Evolutionary conservation across 1,140 invertebrate genomes (phyloP).

Genomic region (Drosophila watanabei): DNA sequence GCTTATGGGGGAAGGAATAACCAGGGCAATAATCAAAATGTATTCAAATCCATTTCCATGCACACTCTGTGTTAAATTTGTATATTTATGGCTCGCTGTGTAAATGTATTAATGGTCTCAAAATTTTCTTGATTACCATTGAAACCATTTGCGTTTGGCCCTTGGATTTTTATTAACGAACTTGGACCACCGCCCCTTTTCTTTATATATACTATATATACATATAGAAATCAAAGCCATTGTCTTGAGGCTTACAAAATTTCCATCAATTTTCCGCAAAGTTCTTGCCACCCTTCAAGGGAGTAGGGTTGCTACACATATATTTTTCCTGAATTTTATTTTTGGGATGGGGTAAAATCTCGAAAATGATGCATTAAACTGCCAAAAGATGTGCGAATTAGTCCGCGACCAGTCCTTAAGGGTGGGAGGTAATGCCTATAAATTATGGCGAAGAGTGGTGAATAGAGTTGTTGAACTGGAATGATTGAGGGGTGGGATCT

Average conservation of each 20-base stretch:
- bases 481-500: constrained; percentile 32
- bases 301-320: no score
- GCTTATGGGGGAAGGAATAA: constrained; percentile 40
- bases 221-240: constrained; percentile 40
- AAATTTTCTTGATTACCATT: constrained; percentile 47
- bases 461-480: constrained; percentile 49
- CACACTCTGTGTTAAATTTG: constrained; percentile 30
- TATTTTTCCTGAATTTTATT: no score
- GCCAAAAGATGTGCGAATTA: constrained; percentile 55
- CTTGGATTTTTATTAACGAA: constrained; percentile 58
- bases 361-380: constrained; percentile 52
- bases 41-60: constrained; percentile 42
- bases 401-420: constrained; percentile 26
- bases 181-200: constrained; percentile 10
- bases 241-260: constrained; percentile 39
- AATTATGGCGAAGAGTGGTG: background rate
- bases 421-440: constrained; percentile 15
- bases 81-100: constrained; percentile 48
- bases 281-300: constrained; percentile 20
- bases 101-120: constrained; percentile 51
- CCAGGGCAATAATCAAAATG: constrained; percentile 71
- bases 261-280: constrained; percentile 43
- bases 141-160: no score
- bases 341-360: constrained; percentile 14
- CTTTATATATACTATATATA: constrained; percentile 7